Evolutionary conservation across 2,888 invertebrate genomes (phyloP), one percentile per base, ranked within the genome.

Genomic region (Limnephilus rhombicus): DNA sequence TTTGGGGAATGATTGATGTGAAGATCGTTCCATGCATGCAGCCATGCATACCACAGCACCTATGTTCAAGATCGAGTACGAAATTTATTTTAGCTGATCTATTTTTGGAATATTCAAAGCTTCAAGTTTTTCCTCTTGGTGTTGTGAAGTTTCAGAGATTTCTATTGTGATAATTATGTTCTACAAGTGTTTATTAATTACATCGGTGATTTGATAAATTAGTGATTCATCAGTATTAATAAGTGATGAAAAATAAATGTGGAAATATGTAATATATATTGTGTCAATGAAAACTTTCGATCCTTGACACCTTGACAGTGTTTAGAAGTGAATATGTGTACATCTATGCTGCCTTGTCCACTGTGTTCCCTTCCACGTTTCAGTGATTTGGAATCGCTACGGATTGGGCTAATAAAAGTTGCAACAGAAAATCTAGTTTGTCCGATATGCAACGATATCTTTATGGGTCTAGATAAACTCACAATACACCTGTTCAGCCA

Each of bases 401-500:
- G 98, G 94, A 96, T 97, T 92, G 97, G 97, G 94, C 96, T 98
- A 91, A 97, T 98, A 93, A 97, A 97, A 94, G 98, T 98, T 82
- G 98, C 98, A 29, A 98, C 98, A 88, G 97, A 98, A 93, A 97
- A 97, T 93, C 95, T 98, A 94, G 95, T 96, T 91, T 98, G 98
- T 94, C 98, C 98, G 24, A 97, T 98, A 93, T 98, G 98, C 94
- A 97, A 97, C 94, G 98, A 98, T 94, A 96, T 97, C 94, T 96
- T 98, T 34, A 95, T 97, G 93, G 98, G 98, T 1, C 96, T 98
- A 94, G 98, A 98, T 95, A 98, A 98, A 95, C 96, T 98, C 90
- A 98, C 98, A 0, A 98, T 98, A 94, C 98, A 98, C 95, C 96
- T 98, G 94, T 98, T 98, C 94, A 97, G 97, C 92, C 98, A 98